These are phyloP conservation scores for Megaceryle maxima DNA, from an alignment of 2,113 vertebrate genomes.

Conservation along the genomic window DNA sequence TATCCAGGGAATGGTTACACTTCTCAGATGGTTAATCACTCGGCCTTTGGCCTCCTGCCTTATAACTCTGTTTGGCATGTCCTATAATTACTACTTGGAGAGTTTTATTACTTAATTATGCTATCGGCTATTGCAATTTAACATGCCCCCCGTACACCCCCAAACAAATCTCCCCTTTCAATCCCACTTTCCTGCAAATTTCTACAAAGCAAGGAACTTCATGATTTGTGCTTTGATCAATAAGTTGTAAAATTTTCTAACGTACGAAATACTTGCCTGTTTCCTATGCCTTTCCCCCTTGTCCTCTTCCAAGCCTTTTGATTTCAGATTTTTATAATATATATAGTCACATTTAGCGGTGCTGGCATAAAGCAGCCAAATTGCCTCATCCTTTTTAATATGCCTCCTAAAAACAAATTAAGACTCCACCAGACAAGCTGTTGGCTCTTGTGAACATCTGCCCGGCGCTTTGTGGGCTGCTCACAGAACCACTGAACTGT, in stretches of 20 bases:
- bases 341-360: neutral
- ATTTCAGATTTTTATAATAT: constrained; percentile 9
- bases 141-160: neutral
- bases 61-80: constrained; percentile 15
- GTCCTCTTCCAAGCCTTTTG: neutral
- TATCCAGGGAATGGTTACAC: constrained; percentile 32
- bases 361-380: neutral
- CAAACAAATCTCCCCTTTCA: neutral
- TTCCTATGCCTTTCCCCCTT: neutral
- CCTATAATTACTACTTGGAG: constrained; percentile 27
- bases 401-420: constrained; percentile 37
- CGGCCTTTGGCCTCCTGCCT: constrained; percentile 39
- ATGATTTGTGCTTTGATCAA: neutral
- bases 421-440: constrained; percentile 4
- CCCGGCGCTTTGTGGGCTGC: neutral
- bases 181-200: neutral
- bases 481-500: neutral
- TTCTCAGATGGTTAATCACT: constrained; percentile 32
- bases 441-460: neutral
- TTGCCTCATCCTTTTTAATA: neutral
- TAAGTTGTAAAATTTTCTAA: neutral
- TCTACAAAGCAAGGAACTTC: neutral
- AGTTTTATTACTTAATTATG: constrained; percentile 57
- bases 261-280: neutral
- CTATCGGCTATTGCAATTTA: neutral